A percentile compares a stretch with the other conserved stretches of the same genome.
phyloP scores from a whole-genome alignment of 1,140 invertebrate genomes.

The Bemisia tabaci region DNA sequence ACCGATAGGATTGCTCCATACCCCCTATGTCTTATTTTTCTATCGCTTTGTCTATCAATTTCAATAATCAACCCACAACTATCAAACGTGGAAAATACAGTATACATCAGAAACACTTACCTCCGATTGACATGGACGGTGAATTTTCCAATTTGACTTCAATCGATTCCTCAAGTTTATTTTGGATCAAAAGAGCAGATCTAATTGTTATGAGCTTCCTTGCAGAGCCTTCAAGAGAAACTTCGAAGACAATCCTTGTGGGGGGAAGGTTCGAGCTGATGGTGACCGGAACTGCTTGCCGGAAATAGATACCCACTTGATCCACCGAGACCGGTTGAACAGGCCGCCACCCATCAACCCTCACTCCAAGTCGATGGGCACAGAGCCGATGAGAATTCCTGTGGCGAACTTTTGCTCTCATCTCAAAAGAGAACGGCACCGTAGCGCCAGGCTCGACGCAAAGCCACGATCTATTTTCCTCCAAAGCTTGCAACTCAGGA shows the following conservation, averaged over 20 bases:
- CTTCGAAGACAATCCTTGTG: conserved; percentile 69
- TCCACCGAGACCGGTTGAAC: conserved; percentile 84
- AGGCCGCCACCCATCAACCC: conserved; percentile 79
- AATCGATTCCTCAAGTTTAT: conserved; percentile 54
- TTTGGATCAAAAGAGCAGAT: conserved; percentile 70
- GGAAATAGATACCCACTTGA: conserved; percentile 85
- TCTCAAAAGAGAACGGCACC: conserved; percentile 69
- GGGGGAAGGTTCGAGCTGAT: conserved; percentile 31
- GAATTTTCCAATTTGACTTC: conserved; percentile 52
- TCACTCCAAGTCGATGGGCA: conserved; percentile 74
- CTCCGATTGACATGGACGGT: conserved; percentile 27
- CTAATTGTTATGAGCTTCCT: conserved; percentile 90
- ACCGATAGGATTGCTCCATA: too few relatives aligned
- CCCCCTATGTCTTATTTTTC: too few relatives aligned
- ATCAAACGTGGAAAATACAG: too few relatives aligned
- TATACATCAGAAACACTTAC: conserved; percentile 23
- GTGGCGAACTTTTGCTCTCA: conserved; percentile 48
- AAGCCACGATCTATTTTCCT: conserved; percentile 47
- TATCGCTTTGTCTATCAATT: too few relatives aligned
- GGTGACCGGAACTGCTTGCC: conserved; percentile 48
- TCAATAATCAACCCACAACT: too few relatives aligned
- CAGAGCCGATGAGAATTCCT: conserved; percentile 63
- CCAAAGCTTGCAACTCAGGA: conserved; percentile 23
- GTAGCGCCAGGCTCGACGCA: conserved; percentile 52
- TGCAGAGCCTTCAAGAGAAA: conserved; percentile 81